These are phyloP conservation scores for Meta bourneti DNA, from an alignment of 2,888 invertebrate genomes.

Conservation along the genomic window DNA sequence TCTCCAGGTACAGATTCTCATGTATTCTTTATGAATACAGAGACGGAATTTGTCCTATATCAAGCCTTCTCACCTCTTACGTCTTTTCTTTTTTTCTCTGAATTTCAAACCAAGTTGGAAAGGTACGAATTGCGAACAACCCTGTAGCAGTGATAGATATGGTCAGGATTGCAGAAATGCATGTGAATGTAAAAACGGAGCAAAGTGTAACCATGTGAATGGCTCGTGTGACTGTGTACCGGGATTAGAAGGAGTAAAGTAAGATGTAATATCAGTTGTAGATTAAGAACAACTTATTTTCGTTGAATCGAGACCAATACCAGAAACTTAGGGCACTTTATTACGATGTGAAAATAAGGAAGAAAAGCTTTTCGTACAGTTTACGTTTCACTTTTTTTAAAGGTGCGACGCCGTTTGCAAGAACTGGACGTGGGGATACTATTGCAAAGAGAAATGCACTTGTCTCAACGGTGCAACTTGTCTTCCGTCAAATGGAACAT, in stretches of 20 bases:
- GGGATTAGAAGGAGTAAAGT: conserved; percentile 14
- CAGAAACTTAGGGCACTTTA: too few relatives aligned
- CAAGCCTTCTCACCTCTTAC: neutral
- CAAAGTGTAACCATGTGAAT: conserved; percentile 3
- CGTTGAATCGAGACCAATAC: too few relatives aligned
- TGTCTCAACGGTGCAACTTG: conserved; percentile 38
- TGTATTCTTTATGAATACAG: too few relatives aligned
- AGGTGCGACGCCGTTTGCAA: conserved; percentile 33
- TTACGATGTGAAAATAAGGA: too few relatives aligned
- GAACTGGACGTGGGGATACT: conserved; percentile 7
- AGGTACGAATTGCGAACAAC: neutral
- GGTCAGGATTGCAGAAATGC: neutral
- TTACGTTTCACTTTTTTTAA: neutral
- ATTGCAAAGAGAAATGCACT: conserved; percentile 20
- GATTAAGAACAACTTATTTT: too few relatives aligned
- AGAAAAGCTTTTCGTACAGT: too few relatives aligned
- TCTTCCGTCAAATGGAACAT: conserved; percentile 16
- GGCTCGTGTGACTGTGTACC: conserved; percentile 8
- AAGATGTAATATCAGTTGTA: neutral
- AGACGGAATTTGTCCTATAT: neutral
- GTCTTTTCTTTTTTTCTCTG: neutral
- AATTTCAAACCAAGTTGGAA: neutral
- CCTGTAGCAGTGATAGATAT: conserved; percentile 1
- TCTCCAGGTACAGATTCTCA: conserved; percentile 80
- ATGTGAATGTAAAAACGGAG: conserved; percentile 5